These are phyloP conservation scores for Hofmannophila pseudospretella DNA, from an alignment of 2,888 invertebrate species.

Conservation along the genomic window DNA sequence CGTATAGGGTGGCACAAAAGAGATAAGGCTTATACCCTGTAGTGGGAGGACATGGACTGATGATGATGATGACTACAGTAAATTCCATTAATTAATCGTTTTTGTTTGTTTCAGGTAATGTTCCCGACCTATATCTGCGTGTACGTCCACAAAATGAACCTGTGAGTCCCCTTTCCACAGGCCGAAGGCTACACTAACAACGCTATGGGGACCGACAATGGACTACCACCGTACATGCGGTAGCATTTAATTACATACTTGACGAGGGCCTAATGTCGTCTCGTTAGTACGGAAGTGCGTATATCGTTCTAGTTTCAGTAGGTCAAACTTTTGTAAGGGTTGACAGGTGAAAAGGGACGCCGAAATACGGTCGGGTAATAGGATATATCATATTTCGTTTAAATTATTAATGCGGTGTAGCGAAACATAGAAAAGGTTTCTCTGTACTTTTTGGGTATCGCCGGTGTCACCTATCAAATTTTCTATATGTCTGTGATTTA, in stretches of 20 bases:
- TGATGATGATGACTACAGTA: too few relatives aligned
- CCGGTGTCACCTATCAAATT: too few relatives aligned
- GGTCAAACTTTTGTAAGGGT: slow-evolving; percentile 20
- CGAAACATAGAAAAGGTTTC: too few relatives aligned
- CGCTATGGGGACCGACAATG: slow-evolving; percentile 28
- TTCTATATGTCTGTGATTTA: too few relatives aligned
- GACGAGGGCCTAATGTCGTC: slow-evolving; percentile 34
- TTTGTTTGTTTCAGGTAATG: slow-evolving; percentile 3
- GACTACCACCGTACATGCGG: slow-evolving; percentile 34
- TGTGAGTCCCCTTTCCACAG: slow-evolving; percentile 14
- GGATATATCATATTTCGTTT: background rate
- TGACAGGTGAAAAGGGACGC: slow-evolving; percentile 1
- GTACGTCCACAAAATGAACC: background rate
- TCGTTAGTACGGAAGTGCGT: slow-evolving; percentile 31
- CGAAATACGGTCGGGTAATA: background rate
- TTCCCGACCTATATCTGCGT: background rate
- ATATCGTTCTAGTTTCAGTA: slow-evolving; percentile 18
- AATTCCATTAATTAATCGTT: too few relatives aligned
- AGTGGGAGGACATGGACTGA: too few relatives aligned
- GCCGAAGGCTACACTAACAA: slow-evolving; percentile 17
- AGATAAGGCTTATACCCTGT: too few relatives aligned
- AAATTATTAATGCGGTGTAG: too few relatives aligned
- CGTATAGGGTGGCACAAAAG: too few relatives aligned
- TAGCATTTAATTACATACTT: slow-evolving; percentile 51
- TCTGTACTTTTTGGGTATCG: too few relatives aligned